phyloP scores from a whole-genome alignment of 2,888 invertebrate genomes.

The Torymus texanus region DNA sequence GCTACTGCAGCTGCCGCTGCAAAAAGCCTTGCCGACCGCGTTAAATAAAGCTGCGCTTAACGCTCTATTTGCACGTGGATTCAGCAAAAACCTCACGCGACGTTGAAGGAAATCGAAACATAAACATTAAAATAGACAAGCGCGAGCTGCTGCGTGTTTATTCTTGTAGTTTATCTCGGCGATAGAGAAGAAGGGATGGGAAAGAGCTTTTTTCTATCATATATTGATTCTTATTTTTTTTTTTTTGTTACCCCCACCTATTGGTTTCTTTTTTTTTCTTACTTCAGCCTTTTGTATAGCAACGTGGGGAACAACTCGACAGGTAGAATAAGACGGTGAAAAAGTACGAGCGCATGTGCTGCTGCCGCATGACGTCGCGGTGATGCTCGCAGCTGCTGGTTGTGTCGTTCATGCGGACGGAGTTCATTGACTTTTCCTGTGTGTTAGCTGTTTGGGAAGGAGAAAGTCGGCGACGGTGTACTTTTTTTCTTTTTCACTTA shows the following conservation, averaged over 20 bases:
- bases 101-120: no score
- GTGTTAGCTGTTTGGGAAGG: not conserved
- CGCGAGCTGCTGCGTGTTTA: not conserved
- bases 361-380: not conserved
- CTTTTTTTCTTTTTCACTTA: not conserved
- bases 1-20: no score
- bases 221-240: constrained; percentile 44
- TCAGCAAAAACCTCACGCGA: no score
- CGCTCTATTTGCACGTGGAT: no score
- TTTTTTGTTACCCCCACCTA: not conserved
- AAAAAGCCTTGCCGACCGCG: no score
- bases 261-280: constrained; percentile 2
- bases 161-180: constrained; percentile 29
- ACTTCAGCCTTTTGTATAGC: constrained; percentile 12
- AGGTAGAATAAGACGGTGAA: constrained; percentile 26
- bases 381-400: not conserved
- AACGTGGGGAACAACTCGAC: constrained; percentile 1
- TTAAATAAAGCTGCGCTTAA: no score
- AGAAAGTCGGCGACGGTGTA: not conserved
- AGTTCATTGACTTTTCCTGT: no score
- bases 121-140: no score
- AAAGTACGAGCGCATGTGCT: constrained; percentile 12
- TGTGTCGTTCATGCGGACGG: no score
- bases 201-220: constrained; percentile 22
- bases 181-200: not conserved